These are phyloP conservation scores for Rattus rattus DNA, from an alignment of 2,113 vertebrate genomes.

Conservation along the genomic window DNA sequence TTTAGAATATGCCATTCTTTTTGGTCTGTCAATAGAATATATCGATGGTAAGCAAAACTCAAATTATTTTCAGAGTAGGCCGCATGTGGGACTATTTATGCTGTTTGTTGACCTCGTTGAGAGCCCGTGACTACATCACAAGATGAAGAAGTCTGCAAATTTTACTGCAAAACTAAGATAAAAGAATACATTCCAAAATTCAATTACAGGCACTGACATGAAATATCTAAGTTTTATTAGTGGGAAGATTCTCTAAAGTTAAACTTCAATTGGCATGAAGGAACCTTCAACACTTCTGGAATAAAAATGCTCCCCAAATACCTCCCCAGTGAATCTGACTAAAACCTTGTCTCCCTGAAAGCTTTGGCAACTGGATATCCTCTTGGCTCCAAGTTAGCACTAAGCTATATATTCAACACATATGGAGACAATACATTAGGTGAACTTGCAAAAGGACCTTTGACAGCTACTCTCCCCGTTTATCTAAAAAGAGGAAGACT, in stretches of 20 bases:
- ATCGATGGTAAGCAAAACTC: neutral
- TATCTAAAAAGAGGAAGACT: slow-evolving; percentile 61
- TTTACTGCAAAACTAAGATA: slow-evolving; percentile 39
- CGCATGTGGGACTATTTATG: neutral
- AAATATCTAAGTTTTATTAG: slow-evolving; percentile 36
- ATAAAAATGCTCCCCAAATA: slow-evolving; percentile 34
- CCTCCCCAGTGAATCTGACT: slow-evolving; percentile 24
- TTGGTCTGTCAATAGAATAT: slow-evolving; percentile 2
- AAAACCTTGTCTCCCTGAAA: slow-evolving; percentile 37
- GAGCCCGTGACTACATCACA: neutral
- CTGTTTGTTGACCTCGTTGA: neutral
- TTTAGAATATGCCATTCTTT: neutral
- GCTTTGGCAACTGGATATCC: slow-evolving; percentile 46
- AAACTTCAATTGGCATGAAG: slow-evolving; percentile 11
- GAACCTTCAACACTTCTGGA: slow-evolving; percentile 27
- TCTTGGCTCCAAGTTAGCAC: slow-evolving; percentile 51
- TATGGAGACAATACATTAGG: slow-evolving; percentile 77
- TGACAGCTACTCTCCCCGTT: slow-evolving; percentile 68
- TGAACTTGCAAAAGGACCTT: slow-evolving; percentile 65
- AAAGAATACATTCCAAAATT: slow-evolving; percentile 5
- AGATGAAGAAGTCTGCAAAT: neutral
- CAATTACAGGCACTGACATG: neutral
- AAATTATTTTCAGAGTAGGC: neutral
- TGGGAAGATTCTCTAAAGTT: slow-evolving; percentile 26
- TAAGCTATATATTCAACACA: slow-evolving; percentile 51